Percentiles rank a stretch among this genome's conserved stretches.
These are phyloP conservation scores for Cichlasoma orientale DNA, from an alignment of 2,797 vertebrate genomes.

Conservation along the genomic window DNA sequence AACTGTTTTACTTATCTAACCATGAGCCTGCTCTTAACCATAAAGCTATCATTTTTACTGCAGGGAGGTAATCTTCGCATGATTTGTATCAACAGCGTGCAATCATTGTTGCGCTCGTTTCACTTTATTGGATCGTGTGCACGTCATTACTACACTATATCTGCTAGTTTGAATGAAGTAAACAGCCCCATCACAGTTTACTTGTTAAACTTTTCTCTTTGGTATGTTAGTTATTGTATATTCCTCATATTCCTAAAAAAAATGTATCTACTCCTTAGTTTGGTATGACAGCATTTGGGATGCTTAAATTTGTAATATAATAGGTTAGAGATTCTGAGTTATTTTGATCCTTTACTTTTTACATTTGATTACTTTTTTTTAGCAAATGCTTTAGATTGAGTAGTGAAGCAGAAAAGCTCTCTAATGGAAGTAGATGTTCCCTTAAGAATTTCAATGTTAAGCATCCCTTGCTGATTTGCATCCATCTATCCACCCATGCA, in stretches of 20 bases:
- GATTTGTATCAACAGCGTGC: conserved; percentile 47
- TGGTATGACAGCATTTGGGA: not conserved
- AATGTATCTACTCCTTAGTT: not conserved
- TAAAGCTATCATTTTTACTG: conserved; percentile 22
- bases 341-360: not conserved
- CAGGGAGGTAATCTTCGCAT: conserved; percentile 13
- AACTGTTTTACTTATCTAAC: conserved; percentile 47
- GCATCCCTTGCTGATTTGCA: not conserved
- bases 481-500: not conserved
- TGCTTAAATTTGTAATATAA: not conserved
- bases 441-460: not conserved
- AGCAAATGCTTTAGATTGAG: not conserved
- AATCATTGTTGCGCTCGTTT: conserved; percentile 17
- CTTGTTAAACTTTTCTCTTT: not conserved
- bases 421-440: not conserved
- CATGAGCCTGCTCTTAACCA: conserved; percentile 21
- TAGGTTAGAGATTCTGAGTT: not conserved
- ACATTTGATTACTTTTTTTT: not conserved
- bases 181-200: not conserved
- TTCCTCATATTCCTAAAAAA: not conserved
- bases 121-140: conserved; percentile 34
- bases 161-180: not conserved
- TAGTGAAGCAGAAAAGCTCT: not conserved
- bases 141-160: conserved; percentile 3
- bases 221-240: not conserved